A percentile compares a stretch with the other conserved stretches of the same genome.
phyloP scores from a whole-genome alignment of 2,113 vertebrate genomes.

The Protomyctophum bolini region DNA sequence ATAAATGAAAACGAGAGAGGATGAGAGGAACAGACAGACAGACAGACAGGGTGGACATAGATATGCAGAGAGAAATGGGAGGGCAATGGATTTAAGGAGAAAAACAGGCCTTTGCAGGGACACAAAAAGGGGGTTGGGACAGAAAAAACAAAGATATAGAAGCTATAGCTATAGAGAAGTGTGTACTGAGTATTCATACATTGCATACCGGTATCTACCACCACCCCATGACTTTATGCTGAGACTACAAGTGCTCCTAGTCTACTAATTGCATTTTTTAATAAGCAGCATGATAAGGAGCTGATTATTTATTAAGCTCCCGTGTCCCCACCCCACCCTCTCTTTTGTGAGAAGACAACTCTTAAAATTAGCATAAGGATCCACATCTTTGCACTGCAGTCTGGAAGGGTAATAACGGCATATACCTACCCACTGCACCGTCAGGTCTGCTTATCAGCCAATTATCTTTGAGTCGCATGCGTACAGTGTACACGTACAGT shows the following conservation, averaged over 20 bases:
- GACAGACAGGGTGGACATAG: not conserved
- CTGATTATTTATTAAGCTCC: conserved; percentile 35
- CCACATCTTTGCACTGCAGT: conserved; percentile 17
- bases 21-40: not conserved
- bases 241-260: not conserved
- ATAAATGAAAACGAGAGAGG: conserved; percentile 9
- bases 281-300: conserved; percentile 27
- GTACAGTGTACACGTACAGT: conserved; percentile 12
- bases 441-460: conserved; percentile 22
- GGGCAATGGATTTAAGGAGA: not conserved
- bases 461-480: conserved; percentile 16
- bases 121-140: too few relatives aligned
- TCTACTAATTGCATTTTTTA: conserved; percentile 31
- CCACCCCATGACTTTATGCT: conserved; percentile 1
- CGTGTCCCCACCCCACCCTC: not conserved
- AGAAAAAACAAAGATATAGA: not conserved
- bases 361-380: conserved; percentile 13
- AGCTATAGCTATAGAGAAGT: not conserved
- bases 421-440: conserved; percentile 5
- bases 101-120: not conserved
- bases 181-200: not conserved
- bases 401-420: conserved; percentile 22
- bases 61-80: not conserved
- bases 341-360: conserved; percentile 10
- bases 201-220: not conserved